These are phyloP conservation scores for Pterois miles DNA, from an alignment of 2,797 vertebrate species.

Conservation along the genomic window DNA sequence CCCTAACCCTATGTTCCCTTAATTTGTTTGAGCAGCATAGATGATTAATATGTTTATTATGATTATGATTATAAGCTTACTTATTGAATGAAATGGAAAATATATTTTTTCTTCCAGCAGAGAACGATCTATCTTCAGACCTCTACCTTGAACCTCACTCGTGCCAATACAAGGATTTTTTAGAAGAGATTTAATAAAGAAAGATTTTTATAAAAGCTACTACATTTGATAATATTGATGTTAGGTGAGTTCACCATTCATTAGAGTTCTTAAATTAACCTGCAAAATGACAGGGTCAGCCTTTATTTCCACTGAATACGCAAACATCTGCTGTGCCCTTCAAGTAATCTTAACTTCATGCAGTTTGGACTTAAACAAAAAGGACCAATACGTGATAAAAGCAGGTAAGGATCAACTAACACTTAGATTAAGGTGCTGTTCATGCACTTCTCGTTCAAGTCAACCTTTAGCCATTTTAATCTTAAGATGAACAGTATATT, in stretches of 20 bases:
- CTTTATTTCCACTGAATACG: conserved; percentile 6
- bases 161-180: not conserved
- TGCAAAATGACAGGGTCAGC: not conserved
- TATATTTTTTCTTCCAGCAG: not conserved
- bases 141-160: not conserved
- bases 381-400: not conserved
- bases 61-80: not conserved
- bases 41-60: too few relatives aligned
- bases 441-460: not conserved
- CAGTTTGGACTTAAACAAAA: not conserved
- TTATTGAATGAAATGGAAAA: not conserved
- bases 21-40: too few relatives aligned
- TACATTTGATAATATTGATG: not conserved
- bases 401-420: too few relatives aligned
- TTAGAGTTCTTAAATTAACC: conserved; percentile 23
- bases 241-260: not conserved
- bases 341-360: not conserved
- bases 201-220: not conserved
- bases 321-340: not conserved
- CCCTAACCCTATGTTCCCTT: too few relatives aligned
- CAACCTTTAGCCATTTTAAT: too few relatives aligned
- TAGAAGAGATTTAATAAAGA: not conserved
- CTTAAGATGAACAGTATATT: not conserved
- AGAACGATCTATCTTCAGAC: not conserved
- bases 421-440: too few relatives aligned